Conservation (phyloP, 2,113 vertebrate species). For the Callorhinus ursinus region DNA sequence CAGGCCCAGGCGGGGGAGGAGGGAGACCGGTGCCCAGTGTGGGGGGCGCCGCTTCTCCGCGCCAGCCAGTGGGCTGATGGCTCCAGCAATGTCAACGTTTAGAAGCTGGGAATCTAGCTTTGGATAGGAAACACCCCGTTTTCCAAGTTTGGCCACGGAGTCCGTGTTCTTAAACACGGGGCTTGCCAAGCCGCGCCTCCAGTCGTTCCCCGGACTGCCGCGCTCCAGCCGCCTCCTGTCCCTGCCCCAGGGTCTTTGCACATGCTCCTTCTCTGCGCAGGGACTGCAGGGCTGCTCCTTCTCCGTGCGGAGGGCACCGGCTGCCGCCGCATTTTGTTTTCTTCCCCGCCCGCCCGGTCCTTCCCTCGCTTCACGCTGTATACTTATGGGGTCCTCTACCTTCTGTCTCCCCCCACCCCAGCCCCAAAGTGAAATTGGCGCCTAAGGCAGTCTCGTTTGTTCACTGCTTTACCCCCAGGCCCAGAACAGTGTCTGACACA, state of each 20-base stretch:
- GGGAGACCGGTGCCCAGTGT: not conserved
- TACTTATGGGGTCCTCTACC: not conserved
- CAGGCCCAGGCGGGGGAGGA: rapidly evolving
- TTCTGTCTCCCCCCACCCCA: not conserved
- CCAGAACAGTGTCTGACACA: not conserved
- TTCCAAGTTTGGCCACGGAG: not conserved
- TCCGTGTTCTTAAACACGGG: not conserved
- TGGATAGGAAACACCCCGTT: not conserved
- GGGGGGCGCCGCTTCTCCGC: not conserved
- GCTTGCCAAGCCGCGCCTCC: not conserved
- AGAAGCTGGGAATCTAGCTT: not conserved
- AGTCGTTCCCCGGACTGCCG: not conserved
- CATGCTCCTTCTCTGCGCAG: not conserved
- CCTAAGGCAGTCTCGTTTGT: not conserved
- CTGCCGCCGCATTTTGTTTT: not conserved
- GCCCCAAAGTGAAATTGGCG: not conserved
- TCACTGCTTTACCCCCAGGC: not conserved
- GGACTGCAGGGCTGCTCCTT: not conserved
- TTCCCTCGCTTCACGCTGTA: not conserved
- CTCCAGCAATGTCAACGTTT: not conserved
- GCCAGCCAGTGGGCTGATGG: not conserved
- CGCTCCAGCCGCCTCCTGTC: not conserved
- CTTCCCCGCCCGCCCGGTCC: not conserved
- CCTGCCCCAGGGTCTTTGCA: not conserved
- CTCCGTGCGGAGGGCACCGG: not conserved